Conservation (phyloP, 2,113 vertebrate species). For the Vanacampus margaritifer region DNA sequence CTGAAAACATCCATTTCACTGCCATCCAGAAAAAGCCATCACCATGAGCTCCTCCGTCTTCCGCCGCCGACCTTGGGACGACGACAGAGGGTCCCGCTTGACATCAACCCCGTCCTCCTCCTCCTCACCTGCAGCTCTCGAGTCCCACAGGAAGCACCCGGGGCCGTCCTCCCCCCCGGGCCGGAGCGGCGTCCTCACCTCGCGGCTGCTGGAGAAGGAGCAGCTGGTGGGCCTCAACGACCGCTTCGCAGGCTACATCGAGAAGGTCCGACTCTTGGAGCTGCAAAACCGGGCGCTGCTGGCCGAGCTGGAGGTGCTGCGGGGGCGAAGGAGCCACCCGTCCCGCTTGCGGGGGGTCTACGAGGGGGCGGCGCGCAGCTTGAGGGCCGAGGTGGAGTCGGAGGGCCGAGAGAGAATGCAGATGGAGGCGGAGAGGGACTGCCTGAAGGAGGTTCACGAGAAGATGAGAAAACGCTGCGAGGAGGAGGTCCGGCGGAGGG, state of each 20-base stretch:
- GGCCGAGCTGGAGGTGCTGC: constrained; percentile 69
- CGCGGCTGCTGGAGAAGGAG: constrained; percentile 77
- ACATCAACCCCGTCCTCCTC: constrained; percentile 55
- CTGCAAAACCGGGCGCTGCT: constrained; percentile 74
- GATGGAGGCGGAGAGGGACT: constrained; percentile 70
- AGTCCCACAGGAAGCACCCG: constrained; percentile 50
- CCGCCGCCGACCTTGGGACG: constrained; percentile 65
- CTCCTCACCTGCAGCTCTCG: constrained; percentile 50
- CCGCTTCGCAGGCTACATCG: constrained; percentile 80
- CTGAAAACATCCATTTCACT: constrained; percentile 61
- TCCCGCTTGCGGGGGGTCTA: constrained; percentile 73
- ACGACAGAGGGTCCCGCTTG: constrained; percentile 56
- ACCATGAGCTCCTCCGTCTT: constrained; percentile 73
- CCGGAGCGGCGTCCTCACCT: constrained; percentile 68
- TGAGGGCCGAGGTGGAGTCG: constrained; percentile 72
- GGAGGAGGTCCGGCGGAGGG: constrained; percentile 61
- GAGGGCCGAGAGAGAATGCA: constrained; percentile 71
- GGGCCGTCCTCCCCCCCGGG: constrained; percentile 55
- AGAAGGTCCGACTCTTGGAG: constrained; percentile 79
- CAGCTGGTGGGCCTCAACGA: constrained; percentile 80
- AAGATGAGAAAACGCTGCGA: constrained; percentile 70
- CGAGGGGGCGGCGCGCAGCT: constrained; percentile 66
- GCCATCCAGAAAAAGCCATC: constrained; percentile 50
- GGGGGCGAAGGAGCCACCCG: constrained; percentile 63
- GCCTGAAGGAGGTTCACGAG: constrained; percentile 57